Conservation (phyloP, 2,888 invertebrate species). For the Andrena haemorrhoa region DNA sequence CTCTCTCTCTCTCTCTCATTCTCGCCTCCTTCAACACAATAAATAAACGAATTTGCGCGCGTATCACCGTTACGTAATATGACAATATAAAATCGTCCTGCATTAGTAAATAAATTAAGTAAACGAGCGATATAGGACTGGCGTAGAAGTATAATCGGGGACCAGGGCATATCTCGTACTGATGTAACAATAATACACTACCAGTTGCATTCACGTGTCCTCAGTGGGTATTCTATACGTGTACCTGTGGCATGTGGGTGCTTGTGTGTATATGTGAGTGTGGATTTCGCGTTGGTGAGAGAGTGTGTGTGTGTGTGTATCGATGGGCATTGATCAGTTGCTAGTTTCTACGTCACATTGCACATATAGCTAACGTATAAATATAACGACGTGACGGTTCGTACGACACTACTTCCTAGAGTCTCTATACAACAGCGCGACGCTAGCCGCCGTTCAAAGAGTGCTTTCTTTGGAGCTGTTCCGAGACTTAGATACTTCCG, state of each 20-base stretch:
- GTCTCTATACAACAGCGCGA: slow-evolving; percentile 82
- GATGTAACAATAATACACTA: slow-evolving; percentile 79
- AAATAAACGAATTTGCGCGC: slow-evolving; percentile 76
- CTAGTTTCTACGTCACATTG: slow-evolving; percentile 82
- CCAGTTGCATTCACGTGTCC: slow-evolving; percentile 65
- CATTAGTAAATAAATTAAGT: slow-evolving; percentile 83
- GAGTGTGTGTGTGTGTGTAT: slow-evolving; percentile 48
- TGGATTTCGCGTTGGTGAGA: slow-evolving; percentile 15
- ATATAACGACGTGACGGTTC: slow-evolving; percentile 80
- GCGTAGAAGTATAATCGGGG: slow-evolving; percentile 68
- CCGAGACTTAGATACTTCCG: slow-evolving; percentile 43
- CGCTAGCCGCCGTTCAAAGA: slow-evolving; percentile 81
- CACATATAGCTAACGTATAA: slow-evolving; percentile 83
- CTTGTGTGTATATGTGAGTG: slow-evolving; percentile 50
- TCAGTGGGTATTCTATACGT: slow-evolving; percentile 15
- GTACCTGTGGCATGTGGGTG: slow-evolving; percentile 39
- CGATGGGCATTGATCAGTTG: slow-evolving; percentile 70
- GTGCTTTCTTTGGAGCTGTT: slow-evolving; percentile 62
- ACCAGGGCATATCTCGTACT: slow-evolving; percentile 65
- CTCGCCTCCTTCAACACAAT: slow-evolving; percentile 78
- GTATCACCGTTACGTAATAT: slow-evolving; percentile 68
- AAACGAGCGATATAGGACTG: slow-evolving; percentile 77
- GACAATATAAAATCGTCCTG: slow-evolving; percentile 80
- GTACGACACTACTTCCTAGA: slow-evolving; percentile 81
- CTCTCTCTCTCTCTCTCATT: slow-evolving; percentile 22